Percentiles rank a stretch among this genome's conserved stretches.
Evolutionary conservation across 2,888 invertebrate genomes (phyloP).

Genomic region (Tanytarsus gracilentus): DNA sequence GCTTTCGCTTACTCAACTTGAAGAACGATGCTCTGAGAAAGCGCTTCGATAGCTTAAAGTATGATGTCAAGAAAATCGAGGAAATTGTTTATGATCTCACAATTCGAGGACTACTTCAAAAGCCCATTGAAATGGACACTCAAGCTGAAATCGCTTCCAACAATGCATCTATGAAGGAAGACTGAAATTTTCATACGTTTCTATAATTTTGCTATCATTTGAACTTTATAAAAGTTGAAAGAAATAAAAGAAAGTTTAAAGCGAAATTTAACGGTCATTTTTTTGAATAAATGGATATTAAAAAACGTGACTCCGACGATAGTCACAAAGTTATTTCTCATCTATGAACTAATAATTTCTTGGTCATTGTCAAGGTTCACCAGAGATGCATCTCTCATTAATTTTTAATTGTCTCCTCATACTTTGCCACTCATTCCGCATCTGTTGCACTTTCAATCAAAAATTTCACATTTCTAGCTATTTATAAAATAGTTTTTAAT

Average conservation of each 20-base stretch:
- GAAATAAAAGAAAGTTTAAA: neutral
- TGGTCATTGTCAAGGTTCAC: no score
- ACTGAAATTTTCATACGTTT: conserved; percentile 5
- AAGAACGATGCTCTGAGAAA: conserved; percentile 85
- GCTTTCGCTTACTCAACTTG: conserved; percentile 78
- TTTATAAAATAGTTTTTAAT: no score
- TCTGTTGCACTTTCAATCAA: no score
- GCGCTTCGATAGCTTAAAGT: conserved; percentile 76
- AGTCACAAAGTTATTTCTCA: no score
- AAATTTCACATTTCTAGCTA: no score
- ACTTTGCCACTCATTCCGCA: no score
- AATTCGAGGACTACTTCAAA: conserved; percentile 57
- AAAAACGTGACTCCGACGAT: no score
- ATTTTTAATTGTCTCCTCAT: no score
- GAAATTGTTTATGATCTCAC: conserved; percentile 83
- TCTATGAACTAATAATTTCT: no score
- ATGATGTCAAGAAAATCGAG: conserved; percentile 90
- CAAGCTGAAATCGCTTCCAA: neutral
- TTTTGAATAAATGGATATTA: no score
- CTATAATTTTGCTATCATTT: neutral
- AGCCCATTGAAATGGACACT: neutral
- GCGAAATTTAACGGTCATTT: neutral
- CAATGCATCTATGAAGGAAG: conserved; percentile 20
- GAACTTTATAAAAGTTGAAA: neutral
- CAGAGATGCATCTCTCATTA: no score